phyloP scores from a whole-genome alignment of 2,888 invertebrate genomes.

The Tupiocoris notatus region DNA sequence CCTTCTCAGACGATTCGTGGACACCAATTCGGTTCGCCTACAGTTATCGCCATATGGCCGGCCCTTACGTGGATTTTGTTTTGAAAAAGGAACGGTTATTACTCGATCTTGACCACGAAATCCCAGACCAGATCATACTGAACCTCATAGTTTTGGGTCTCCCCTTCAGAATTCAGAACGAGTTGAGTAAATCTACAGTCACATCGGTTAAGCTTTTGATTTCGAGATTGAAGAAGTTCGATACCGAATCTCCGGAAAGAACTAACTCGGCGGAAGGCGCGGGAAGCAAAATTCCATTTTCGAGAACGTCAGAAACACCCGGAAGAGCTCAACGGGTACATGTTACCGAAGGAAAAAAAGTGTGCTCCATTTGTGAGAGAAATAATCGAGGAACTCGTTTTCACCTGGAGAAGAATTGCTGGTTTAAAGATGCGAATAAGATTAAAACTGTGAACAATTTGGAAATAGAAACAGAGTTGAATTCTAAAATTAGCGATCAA shows the following conservation, averaged over 20 bases:
- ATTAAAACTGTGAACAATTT: slow-evolving; percentile 26
- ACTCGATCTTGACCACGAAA: slow-evolving; percentile 14
- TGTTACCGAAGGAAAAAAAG: background rate
- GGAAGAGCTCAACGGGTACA: background rate
- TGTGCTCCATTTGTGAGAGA: slow-evolving; percentile 17
- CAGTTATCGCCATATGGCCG: slow-evolving; percentile 15
- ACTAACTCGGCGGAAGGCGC: background rate
- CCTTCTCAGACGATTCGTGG: slow-evolving; percentile 18
- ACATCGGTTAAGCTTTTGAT: slow-evolving; percentile 6
- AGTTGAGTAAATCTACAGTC: slow-evolving; percentile 10
- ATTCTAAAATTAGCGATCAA: slow-evolving; percentile 31
- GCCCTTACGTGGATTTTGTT: slow-evolving; percentile 18
- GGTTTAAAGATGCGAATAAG: background rate
- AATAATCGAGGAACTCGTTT: slow-evolving; percentile 14
- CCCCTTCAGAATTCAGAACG: slow-evolving; percentile 21
- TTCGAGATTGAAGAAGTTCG: slow-evolving; percentile 21
- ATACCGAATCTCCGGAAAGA: background rate
- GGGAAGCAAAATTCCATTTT: background rate
- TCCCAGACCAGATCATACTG: slow-evolving; percentile 2
- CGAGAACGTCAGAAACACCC: slow-evolving; percentile 6
- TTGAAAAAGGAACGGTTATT: slow-evolving; percentile 26
- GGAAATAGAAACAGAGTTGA: slow-evolving; percentile 23
- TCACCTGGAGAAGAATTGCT: slow-evolving; percentile 22
- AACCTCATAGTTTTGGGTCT: slow-evolving; percentile 28
- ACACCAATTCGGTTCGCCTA: slow-evolving; percentile 15